Conservation (phyloP, 23 tunicate species). For the Diplosoma virens region DNA sequence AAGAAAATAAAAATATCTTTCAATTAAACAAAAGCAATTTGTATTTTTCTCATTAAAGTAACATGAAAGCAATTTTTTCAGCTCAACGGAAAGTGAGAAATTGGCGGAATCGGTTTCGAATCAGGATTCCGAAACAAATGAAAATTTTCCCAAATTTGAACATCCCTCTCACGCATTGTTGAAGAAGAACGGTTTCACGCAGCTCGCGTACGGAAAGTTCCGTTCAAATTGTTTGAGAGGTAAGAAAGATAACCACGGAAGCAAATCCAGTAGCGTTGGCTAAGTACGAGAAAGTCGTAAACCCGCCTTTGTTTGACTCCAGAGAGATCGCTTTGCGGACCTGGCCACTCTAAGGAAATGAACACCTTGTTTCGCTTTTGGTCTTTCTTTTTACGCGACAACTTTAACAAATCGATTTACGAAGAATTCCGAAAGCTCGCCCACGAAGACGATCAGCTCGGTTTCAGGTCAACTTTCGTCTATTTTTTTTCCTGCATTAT, state of each 20-base stretch:
- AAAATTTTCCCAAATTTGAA: conserved; percentile 51
- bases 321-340: conserved; percentile 63
- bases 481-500: not conserved
- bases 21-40: no score
- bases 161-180: conserved; percentile 78
- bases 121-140: conserved; percentile 3
- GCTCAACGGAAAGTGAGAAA: no score
- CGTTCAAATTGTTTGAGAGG: conserved; percentile 74
- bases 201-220: conserved; percentile 75
- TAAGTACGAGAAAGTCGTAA: not conserved
- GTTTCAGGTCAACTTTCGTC: conserved; percentile 41
- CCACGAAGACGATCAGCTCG: conserved; percentile 55
- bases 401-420: conserved; percentile 93
- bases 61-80: no score
- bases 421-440: conserved; percentile 85
- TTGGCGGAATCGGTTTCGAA: no score
- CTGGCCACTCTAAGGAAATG: conserved; percentile 93
- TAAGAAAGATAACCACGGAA: no score
- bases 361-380: conserved; percentile 96
- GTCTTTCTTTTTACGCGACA: conserved; percentile 93
- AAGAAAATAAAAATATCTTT: no score
- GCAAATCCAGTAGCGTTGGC: no score
- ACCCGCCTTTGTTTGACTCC: not conserved
- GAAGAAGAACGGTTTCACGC: conserved; percentile 85
- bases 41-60: no score